Base-by-base conservation (phyloP, 2,113 vertebrate genomes). In the Paramisgurnus dabryanus region DNA sequence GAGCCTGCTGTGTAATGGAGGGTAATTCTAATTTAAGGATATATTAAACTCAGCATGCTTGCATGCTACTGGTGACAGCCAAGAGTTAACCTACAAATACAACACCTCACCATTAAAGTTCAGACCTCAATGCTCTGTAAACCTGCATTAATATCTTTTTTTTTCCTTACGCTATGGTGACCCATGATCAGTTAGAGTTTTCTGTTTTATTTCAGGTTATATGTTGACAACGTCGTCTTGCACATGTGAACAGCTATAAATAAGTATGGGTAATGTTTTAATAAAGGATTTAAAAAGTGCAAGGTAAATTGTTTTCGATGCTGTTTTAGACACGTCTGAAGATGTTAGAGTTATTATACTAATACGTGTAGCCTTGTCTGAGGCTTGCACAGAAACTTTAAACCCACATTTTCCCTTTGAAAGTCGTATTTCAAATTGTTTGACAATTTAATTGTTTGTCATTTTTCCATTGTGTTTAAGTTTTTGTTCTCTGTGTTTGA, bases 401-500 rank as follows among this genome's bases (percentile, higher is more conserved):
- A 50, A 77, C 68, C 50, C 73, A 50, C 75, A 72, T 73, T 34
- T 84, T 66, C 64, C 67, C 18, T 70, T 78, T 74, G 68, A 45
- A 11, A 18, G 85, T 86, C 47, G 57, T 73, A 60, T 70, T 70
- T 27, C 78, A 84, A 45, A 80, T 83, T 75, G 70, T 86, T 78
- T 78, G 53, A 82, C 57, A 65, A 50, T 64, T 81, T 41, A 61
- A 57, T 84, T 85, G 78, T 67, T 84, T 57, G 45, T 58, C 63
- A 80, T 78, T 79, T 70, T 60, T 79, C 12, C 74, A 50, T 84
- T 68, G 67, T 83, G 68, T 87, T 89, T 11, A 60, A 18, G 69
- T 75, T 88, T 89, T 15, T 66, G 79, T 84, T 87, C 77, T 63
- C 68, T 86, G 70, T 86, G 87, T 85, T 87, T 85, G 81, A 66